Conservation (phyloP, 2,797 vertebrate species). For the Aplochiton taeniatus region DNA sequence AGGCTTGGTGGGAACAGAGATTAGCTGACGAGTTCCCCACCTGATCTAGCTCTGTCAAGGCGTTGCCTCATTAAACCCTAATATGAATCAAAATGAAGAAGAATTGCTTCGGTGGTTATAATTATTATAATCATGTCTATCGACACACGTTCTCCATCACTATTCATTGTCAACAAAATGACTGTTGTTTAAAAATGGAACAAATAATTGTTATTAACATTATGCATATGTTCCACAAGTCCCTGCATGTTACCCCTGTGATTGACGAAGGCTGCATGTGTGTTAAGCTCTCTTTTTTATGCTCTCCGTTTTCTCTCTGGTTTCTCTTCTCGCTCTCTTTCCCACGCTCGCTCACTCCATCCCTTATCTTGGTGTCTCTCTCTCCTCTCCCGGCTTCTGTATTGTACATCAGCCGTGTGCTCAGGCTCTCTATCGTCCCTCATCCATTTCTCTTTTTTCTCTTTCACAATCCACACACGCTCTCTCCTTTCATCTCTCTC, state of each 20-base stretch:
- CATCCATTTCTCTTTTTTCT: not conserved
- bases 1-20: too few species aligned
- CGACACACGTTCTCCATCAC: too few species aligned
- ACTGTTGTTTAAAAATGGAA: too few species aligned
- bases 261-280: not conserved
- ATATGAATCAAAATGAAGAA: too few species aligned
- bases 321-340: not conserved
- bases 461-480: not conserved
- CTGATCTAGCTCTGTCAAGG: too few species aligned
- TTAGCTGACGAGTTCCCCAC: too few species aligned
- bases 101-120: too few species aligned
- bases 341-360: not conserved
- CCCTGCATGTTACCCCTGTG: not conserved
- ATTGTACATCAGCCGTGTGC: not conserved
- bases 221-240: too few species aligned
- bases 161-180: too few species aligned
- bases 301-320: not conserved
- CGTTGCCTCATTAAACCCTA: too few species aligned
- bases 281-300: not conserved
- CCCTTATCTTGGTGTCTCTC: not conserved
- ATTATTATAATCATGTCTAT: too few species aligned
- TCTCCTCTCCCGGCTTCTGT: slow-evolving; percentile 16
- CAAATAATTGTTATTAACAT: too few species aligned
- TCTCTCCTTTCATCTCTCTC: slow-evolving; percentile 48
- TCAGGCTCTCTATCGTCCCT: not conserved